Conservation (phyloP, 2,113 vertebrate genomes). For the Murina feae region DNA sequence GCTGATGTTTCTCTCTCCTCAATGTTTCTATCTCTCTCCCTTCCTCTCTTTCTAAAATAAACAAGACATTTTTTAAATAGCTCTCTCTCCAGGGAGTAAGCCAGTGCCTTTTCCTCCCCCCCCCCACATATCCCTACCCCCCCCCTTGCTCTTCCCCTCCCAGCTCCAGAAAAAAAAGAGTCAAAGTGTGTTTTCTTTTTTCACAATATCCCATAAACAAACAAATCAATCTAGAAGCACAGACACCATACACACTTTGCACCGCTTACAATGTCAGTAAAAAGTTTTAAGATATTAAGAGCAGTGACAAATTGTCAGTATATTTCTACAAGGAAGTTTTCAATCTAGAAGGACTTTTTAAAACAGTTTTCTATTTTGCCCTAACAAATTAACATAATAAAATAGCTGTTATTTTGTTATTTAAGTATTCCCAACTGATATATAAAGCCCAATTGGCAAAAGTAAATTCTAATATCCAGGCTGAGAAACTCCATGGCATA, state of each 20-base stretch:
- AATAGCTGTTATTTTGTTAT: neutral
- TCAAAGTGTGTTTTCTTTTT: neutral
- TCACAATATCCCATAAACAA: neutral
- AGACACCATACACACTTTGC: neutral
- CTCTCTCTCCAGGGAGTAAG: no score
- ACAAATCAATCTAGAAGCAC: neutral
- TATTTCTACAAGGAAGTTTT: neutral
- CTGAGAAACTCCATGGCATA: neutral
- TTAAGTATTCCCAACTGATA: neutral
- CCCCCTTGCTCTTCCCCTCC: no score
- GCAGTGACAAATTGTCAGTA: neutral
- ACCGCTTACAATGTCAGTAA: neutral
- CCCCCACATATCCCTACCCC: rapidly evolving
- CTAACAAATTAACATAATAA: neutral
- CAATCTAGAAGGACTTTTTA: neutral
- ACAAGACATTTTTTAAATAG: no score
- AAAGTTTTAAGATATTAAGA: neutral
- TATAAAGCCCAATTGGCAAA: neutral
- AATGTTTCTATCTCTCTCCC: no score
- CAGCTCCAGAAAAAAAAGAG: neutral
- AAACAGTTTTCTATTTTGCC: neutral
- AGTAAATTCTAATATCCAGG: neutral
- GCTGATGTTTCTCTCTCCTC: no score
- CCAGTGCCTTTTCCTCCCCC: no score
- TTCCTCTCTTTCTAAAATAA: no score